Base-by-base conservation (phyloP, 30 jellyfish, hydroid and myxozoan genomes). In the Aurelia coerulea region DNA sequence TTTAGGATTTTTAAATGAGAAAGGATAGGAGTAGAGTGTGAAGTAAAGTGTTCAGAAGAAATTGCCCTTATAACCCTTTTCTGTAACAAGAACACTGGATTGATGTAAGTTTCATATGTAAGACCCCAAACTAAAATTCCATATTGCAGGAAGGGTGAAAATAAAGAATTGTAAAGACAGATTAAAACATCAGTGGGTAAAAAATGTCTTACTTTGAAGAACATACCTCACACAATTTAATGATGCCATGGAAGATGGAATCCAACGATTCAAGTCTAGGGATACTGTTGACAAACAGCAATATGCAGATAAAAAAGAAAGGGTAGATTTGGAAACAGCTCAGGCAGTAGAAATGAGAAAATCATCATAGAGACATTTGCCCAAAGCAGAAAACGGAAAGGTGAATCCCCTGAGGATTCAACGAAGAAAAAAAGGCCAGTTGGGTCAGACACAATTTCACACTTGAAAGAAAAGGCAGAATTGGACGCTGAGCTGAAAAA, bases 261-360 rank as follows among this genome's bases (percentile, higher is more conserved):
- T 33, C 18, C 74, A 65, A 34, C 46, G 62, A 42, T n/a, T 32
- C 18, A 17, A 73, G 64, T 72, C 60, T 18, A 88, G 89, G 10
- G 63, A 52, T 13, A 42, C 54, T 31, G 79, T 18, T 29, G 52
- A 37, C 15, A 62, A 58, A 46, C 58, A 50, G 16, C 37, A 39
- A 51, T 19, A 49, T 76, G 79, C 10, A 53, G 46, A 51, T 19
- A 71, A 34, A 13, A 58, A 34, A 76, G 49, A 19, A 73, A 50
- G 19, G 17, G 53, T 63, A 17, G 72, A 72, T 33, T 58, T 60
- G 37, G 82, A 73, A 59, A 74, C 31, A 41, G 83, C 59, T 42
- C 52, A 49, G 18, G 94, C 88, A 23, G 88, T 60, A 66, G 80
- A 76, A n/a, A 74, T 85, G 12, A 46, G 82, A 64, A 71, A 84